A percentile compares a stretch with the other conserved stretches of the same genome.
phyloP scores from a whole-genome alignment of 2,888 invertebrate genomes.

The Drosophila pegasa region DNA sequence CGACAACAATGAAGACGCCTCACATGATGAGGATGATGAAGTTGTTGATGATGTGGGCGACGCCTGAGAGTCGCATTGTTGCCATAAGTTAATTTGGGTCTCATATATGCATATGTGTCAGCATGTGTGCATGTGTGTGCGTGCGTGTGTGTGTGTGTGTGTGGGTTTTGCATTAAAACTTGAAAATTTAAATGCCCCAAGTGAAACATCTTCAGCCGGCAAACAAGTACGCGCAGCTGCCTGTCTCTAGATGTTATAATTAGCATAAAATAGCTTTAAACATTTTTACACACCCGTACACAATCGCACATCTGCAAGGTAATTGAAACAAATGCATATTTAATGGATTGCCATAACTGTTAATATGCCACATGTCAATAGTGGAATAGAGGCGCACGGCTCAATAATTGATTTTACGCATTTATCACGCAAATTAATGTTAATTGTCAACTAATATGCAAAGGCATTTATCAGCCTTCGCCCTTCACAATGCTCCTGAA shows the following conservation, averaged over 20 bases:
- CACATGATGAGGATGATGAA: conserved; percentile 31
- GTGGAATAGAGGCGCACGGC: conserved; percentile 24
- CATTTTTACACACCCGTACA: conserved; percentile 46
- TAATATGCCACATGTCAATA: conserved; percentile 68
- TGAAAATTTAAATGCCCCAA: conserved; percentile 75
- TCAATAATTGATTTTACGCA: conserved; percentile 74
- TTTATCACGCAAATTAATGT: conserved; percentile 74
- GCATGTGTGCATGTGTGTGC: conserved; percentile 11
- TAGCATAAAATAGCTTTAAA: conserved; percentile 69
- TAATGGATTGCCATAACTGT: conserved; percentile 59
- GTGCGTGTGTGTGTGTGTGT: conserved; percentile 21
- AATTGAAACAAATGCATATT: conserved; percentile 76
- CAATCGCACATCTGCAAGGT: conserved; percentile 6
- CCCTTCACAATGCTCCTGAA: conserved; percentile 1
- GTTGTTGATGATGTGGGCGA: conserved; percentile 50
- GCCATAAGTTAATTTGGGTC: conserved; percentile 76
- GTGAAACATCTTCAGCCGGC: conserved; percentile 61
- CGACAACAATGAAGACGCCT: conserved; percentile 68
- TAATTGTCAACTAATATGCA: conserved; percentile 71
- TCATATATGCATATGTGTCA: conserved; percentile 75
- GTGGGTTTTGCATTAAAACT: conserved; percentile 75
- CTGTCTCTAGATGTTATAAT: conserved; percentile 54
- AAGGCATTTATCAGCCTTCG: conserved; percentile 44
- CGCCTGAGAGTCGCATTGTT: conserved; percentile 61
- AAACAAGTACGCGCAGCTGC: conserved; percentile 37